Evolutionary conservation across 1,140 invertebrate species (phyloP).

Genomic region (Tenebrio molitor): DNA sequence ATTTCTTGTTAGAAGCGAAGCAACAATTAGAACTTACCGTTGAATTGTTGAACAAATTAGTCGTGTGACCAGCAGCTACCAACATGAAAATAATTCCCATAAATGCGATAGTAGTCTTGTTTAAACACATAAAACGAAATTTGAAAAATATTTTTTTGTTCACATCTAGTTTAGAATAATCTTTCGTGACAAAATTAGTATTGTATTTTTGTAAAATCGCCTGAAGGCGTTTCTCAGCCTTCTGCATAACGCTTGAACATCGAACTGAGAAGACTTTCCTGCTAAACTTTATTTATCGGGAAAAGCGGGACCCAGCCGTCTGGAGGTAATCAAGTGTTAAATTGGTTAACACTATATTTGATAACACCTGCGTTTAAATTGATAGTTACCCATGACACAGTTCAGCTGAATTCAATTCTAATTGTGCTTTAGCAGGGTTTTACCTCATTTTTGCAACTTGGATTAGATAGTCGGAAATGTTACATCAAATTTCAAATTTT

Average conservation of each 20-base stretch:
- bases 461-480: too few relatives aligned
- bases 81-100: too few relatives aligned
- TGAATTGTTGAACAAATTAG: slow-evolving; percentile 40
- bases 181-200: slow-evolving; percentile 40
- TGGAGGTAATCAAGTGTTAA: slow-evolving; percentile 16
- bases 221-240: slow-evolving; percentile 55
- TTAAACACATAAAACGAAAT: not conserved
- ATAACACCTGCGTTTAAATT: slow-evolving; percentile 37
- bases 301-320: slow-evolving; percentile 13
- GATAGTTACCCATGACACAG: not conserved
- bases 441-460: too few relatives aligned
- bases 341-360: slow-evolving; percentile 11
- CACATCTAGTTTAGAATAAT: slow-evolving; percentile 47
- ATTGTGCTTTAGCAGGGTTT: too few relatives aligned
- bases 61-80: too few relatives aligned
- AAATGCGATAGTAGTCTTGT: not conserved
- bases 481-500: too few relatives aligned
- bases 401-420: not conserved
- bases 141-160: slow-evolving; percentile 41
- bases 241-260: slow-evolving; percentile 51
- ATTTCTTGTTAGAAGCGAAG: slow-evolving; percentile 36
- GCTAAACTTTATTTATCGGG: not conserved
- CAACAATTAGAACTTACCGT: slow-evolving; percentile 40
- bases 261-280: slow-evolving; percentile 1
- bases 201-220: slow-evolving; percentile 52